Conservation (phyloP, 2,113 vertebrate species). For the Pseudorasbora parva region DNA sequence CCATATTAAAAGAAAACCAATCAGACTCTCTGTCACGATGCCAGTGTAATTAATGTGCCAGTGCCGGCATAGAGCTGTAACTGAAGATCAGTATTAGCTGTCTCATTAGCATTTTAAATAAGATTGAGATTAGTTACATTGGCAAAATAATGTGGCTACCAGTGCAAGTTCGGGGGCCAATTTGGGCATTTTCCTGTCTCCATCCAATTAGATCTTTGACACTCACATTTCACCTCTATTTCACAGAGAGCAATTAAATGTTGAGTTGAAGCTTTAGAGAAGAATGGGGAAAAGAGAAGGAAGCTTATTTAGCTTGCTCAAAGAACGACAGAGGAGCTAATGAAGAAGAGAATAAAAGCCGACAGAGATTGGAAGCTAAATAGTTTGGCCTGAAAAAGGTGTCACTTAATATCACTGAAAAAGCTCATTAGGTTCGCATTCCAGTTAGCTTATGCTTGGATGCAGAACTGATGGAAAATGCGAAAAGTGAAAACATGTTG, state of each 20-base stretch:
- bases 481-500: neutral
- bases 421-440: slow-evolving; percentile 25
- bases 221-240: slow-evolving; percentile 47
- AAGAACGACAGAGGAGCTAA: slow-evolving; percentile 41
- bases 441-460: neutral
- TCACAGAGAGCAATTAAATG: slow-evolving; percentile 46
- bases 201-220: slow-evolving; percentile 45
- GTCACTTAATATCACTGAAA: slow-evolving; percentile 2
- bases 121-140: slow-evolving; percentile 37
- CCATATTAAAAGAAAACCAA: slow-evolving; percentile 8
- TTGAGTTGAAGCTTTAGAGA: slow-evolving; percentile 25
- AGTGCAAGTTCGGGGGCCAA: slow-evolving; percentile 29
- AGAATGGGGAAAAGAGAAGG: neutral
- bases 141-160: slow-evolving; percentile 29
- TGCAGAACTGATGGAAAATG: neutral
- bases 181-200: slow-evolving; percentile 29
- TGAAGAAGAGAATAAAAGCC: slow-evolving; percentile 30
- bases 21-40: neutral
- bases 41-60: slow-evolving; percentile 23
- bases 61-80: neutral
- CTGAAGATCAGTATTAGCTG: slow-evolving; percentile 32
- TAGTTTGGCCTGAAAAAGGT: slow-evolving; percentile 21
- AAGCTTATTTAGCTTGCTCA: slow-evolving; percentile 36
- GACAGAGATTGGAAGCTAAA: slow-evolving; percentile 30
- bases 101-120: slow-evolving; percentile 48